Base-by-base conservation (phyloP, 23 tunicate species). In the Trididemnum miniatum region DNA sequence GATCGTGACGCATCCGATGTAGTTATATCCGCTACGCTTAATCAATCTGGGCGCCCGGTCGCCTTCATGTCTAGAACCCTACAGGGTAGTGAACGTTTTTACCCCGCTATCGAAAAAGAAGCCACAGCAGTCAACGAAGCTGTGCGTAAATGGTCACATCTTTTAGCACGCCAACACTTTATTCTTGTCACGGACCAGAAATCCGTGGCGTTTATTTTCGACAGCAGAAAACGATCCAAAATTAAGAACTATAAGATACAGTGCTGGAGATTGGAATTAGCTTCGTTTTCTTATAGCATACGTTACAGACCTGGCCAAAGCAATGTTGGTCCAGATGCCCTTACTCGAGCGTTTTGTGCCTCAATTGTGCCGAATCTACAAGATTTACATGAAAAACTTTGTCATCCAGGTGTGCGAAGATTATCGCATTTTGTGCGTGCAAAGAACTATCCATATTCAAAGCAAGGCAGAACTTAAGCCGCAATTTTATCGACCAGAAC, bases 1-100 rank as follows among this genome's bases (percentile, higher is more conserved):
- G 83, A 79, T 65, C 28, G 77, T 63, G 83, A 79, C 35, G 83
- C 83, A 64, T 79, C 83, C n/a, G 83, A 79, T 60, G 76, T 79
- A 5, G 80, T 71, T 26, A 71, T 76, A 3, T 76, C 80, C 3
- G 80, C 80, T 2, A 76, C 80, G 15, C 25, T 76, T 7, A 76
- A 76, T 27, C 80, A 76, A 76, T 28, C 30, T 20, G 71, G 28
- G 40, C 28, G 85, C 2, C 85, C 85, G 20, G 85, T 81, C n/a
- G 85, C 78, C 20, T 81, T 67, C 51, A 31, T 29, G 66, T 76
- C 80, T 12, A 20, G 83, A 5, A 40, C 66, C 12, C 31, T 76
- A 9, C 64, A 49, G 20, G 65, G 71, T 7, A 26, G 22, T 15
- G 76, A 30, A 31, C 78, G 18, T 22, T 38, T 4, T 18, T 73